A percentile compares a stretch with the other conserved stretches of the same genome.
These are phyloP conservation scores for Netelia fuscicornis DNA, from an alignment of 2,888 invertebrate genomes.

Conservation along the genomic window DNA sequence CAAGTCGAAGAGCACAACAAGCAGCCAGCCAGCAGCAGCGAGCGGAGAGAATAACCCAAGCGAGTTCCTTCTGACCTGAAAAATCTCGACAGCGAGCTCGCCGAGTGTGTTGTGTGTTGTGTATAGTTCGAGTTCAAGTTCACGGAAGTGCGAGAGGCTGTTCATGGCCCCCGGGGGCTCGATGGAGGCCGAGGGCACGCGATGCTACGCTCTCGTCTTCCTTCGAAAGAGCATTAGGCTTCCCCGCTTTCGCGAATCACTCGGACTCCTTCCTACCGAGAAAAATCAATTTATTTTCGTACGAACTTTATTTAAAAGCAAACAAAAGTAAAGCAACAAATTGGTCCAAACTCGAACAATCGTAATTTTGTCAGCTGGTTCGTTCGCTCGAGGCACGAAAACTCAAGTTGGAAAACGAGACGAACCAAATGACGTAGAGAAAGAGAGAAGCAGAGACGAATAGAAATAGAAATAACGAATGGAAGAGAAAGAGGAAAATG, in stretches of 20 bases:
- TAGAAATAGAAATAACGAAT: constrained; percentile 12
- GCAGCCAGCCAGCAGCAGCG: constrained; percentile 7
- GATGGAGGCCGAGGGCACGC: constrained; percentile 4
- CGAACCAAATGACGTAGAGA: constrained; percentile 74
- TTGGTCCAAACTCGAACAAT: not conserved
- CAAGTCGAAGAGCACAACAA: constrained; percentile 49
- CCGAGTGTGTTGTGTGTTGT: constrained; percentile 61
- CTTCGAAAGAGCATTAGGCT: not conserved
- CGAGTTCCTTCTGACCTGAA: constrained; percentile 21
- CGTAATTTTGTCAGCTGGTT: not conserved
- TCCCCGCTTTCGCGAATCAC: not conserved
- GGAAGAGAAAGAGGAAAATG: constrained; percentile 5
- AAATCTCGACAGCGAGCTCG: constrained; percentile 5
- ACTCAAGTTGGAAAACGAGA: constrained; percentile 27
- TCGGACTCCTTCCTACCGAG: not conserved
- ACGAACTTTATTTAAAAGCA: not conserved
- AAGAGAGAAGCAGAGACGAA: constrained; percentile 19
- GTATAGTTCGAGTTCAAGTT: constrained; percentile 77
- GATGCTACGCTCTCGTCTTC: not conserved
- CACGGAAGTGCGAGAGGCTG: constrained; percentile 72
- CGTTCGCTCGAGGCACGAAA: constrained; percentile 38
- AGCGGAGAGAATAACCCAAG: constrained; percentile 27
- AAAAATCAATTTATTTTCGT: not conserved
- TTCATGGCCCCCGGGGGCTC: not conserved
- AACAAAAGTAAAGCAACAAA: not conserved